phyloP scores from a whole-genome alignment of 2,888 invertebrate genomes.

The Achlya flavicornis region DNA sequence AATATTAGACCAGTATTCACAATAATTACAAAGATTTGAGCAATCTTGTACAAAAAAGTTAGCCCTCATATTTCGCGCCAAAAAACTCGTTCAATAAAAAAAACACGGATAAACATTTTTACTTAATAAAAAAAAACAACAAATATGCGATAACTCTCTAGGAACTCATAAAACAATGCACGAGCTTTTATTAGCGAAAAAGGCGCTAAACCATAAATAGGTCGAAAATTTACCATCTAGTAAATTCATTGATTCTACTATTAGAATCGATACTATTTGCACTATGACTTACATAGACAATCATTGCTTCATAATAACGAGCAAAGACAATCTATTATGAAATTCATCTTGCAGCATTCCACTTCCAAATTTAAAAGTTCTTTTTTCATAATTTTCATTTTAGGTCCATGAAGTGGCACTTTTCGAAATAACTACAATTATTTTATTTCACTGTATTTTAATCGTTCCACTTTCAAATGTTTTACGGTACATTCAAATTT shows the following conservation, averaged over 20 bases:
- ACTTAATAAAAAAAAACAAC: not conserved
- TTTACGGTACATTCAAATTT: not conserved
- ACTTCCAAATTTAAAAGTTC: not conserved
- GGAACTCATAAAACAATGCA: constrained; percentile 6
- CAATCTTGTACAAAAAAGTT: constrained; percentile 46
- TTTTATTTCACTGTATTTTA: not conserved
- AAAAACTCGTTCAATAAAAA: constrained; percentile 9
- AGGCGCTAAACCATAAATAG: constrained; percentile 5
- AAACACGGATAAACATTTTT: not conserved
- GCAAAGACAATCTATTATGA: not conserved
- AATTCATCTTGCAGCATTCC: constrained; percentile 1
- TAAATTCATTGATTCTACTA: constrained; percentile 7
- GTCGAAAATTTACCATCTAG: not conserved
- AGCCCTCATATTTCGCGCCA: constrained; percentile 13
- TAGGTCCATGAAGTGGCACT: not conserved
- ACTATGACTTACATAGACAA: not conserved
- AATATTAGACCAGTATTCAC: constrained; percentile 58
- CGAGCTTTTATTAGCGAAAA: not conserved
- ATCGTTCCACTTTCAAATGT: not conserved
- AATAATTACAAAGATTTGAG: constrained; percentile 62
- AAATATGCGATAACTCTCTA: constrained; percentile 1
- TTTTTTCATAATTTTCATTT: not conserved
- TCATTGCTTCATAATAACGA: not conserved
- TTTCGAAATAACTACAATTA: not conserved
- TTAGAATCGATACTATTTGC: not conserved